Percentiles rank a stretch among this genome's conserved stretches.
phyloP scores from a whole-genome alignment of 2,113 vertebrate genomes.

The Dasyurus viverrinus region DNA sequence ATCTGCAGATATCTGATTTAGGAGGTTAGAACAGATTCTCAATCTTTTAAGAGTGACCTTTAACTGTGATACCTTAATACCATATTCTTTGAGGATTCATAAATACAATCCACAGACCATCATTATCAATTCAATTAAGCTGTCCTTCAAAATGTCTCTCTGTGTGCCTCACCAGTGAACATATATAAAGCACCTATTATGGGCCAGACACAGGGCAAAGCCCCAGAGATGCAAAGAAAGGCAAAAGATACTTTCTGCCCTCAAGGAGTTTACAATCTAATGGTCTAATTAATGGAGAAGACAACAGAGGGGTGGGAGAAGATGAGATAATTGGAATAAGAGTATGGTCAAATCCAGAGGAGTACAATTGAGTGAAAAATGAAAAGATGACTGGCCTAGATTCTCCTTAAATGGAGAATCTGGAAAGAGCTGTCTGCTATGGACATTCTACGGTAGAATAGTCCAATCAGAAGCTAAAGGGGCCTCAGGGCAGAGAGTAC shows the following conservation, averaged over 20 bases:
- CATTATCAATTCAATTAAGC: background rate
- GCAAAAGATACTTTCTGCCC: background rate
- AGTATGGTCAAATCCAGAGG: background rate
- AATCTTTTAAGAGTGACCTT: background rate
- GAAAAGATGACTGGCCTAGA: background rate
- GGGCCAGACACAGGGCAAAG: background rate
- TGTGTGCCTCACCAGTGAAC: background rate
- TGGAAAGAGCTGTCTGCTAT: background rate
- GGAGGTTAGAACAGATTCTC: background rate
- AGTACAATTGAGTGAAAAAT: background rate
- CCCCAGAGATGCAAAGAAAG: background rate
- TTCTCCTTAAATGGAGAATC: background rate
- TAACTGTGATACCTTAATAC: background rate
- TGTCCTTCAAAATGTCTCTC: background rate
- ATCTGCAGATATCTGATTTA: background rate
- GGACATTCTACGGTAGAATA: background rate
- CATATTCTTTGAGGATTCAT: background rate
- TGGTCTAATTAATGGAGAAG: background rate
- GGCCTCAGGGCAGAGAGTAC: background rate
- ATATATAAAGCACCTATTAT: background rate
- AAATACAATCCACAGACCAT: background rate
- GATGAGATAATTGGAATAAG: background rate
- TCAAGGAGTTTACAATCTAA: background rate
- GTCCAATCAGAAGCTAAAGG: background rate
- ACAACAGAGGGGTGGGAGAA: background rate